Evolutionary conservation across 2,797 vertebrate species (phyloP).

Genomic region (Threskiornis aethiopicus): DNA sequence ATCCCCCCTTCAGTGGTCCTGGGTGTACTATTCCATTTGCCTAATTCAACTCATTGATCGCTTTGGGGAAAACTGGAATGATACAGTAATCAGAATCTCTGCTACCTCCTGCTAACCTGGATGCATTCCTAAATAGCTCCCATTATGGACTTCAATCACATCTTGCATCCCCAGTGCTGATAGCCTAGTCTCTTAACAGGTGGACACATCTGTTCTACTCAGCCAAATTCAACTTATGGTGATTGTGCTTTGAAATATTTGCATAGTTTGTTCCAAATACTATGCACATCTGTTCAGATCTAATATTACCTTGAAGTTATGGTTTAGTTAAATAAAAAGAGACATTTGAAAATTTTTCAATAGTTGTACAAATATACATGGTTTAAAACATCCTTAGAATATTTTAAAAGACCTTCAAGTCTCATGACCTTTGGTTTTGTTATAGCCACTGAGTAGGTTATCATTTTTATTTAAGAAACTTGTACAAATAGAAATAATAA

Average conservation of each 20-base stretch:
- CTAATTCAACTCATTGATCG: constrained; percentile 18
- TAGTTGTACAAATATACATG: not conserved
- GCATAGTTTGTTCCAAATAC: constrained; percentile 54
- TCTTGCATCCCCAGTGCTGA: constrained; percentile 51
- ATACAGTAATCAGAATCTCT: constrained; percentile 33
- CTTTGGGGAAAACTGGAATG: constrained; percentile 26
- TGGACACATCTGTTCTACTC: constrained; percentile 73
- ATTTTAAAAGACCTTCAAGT: not conserved
- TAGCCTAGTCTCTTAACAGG: constrained; percentile 65
- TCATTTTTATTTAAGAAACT: not conserved
- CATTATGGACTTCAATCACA: constrained; percentile 36
- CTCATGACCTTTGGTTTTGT: not conserved
- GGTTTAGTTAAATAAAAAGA: constrained; percentile 3
- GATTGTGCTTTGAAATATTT: constrained; percentile 68
- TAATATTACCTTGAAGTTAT: constrained; percentile 57
- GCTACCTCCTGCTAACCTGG: constrained; percentile 58
- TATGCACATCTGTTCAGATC: constrained; percentile 65
- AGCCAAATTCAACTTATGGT: constrained; percentile 62
- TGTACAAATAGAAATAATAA: not conserved
- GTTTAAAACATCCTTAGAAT: not conserved
- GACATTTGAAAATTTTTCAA: not conserved
- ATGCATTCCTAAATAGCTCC: constrained; percentile 60
- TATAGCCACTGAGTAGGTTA: not conserved
- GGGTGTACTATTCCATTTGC: not conserved
- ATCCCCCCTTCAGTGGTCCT: not conserved